Conservation (phyloP, 1,140 invertebrate species). For the Drosophila ohnishii region DNA sequence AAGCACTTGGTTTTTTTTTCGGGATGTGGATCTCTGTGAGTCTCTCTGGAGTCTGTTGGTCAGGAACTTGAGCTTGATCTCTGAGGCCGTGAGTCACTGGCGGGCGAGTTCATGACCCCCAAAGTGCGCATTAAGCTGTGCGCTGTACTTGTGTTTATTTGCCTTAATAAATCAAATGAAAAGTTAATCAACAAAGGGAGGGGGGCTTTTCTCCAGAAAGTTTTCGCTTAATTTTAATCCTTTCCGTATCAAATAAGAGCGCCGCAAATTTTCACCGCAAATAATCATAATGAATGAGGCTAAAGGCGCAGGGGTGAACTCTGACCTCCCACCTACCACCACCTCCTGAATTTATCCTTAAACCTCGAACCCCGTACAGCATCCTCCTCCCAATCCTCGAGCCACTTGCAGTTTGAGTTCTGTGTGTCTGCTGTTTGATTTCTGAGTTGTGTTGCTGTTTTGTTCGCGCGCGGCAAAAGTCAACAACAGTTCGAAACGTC, state of each 20-base stretch:
- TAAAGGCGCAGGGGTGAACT: slow-evolving; percentile 2
- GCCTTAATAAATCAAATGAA: slow-evolving; percentile 77
- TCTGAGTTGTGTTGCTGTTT: slow-evolving; percentile 71
- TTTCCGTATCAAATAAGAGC: slow-evolving; percentile 76
- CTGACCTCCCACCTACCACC: slow-evolving; percentile 16
- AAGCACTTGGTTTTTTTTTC: slow-evolving; percentile 54
- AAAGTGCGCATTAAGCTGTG: slow-evolving; percentile 50
- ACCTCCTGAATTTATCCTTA: slow-evolving; percentile 12
- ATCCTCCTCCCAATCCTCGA: slow-evolving; percentile 25
- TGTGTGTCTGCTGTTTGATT: slow-evolving; percentile 52
- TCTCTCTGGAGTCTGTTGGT: slow-evolving; percentile 25
- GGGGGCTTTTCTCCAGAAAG: slow-evolving; percentile 39
- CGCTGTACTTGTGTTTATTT: slow-evolving; percentile 55
- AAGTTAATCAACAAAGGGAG: slow-evolving; percentile 74
- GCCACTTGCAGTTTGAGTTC: slow-evolving; percentile 72
- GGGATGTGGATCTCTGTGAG: slow-evolving; percentile 16
- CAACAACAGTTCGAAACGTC: slow-evolving; percentile 82
- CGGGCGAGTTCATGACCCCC: slow-evolving; percentile 62
- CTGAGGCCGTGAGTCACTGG: slow-evolving; percentile 26
- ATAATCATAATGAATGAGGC: slow-evolving; percentile 80
- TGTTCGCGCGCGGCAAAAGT: slow-evolving; percentile 80
- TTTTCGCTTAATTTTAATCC: slow-evolving; percentile 82
- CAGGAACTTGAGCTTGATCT: slow-evolving; percentile 11
- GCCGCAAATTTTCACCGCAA: slow-evolving; percentile 80
- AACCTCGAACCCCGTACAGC: slow-evolving; percentile 13